phyloP scores from a whole-genome alignment of 1,140 invertebrate species.

The Pseudomyrmex cubaensis region DNA sequence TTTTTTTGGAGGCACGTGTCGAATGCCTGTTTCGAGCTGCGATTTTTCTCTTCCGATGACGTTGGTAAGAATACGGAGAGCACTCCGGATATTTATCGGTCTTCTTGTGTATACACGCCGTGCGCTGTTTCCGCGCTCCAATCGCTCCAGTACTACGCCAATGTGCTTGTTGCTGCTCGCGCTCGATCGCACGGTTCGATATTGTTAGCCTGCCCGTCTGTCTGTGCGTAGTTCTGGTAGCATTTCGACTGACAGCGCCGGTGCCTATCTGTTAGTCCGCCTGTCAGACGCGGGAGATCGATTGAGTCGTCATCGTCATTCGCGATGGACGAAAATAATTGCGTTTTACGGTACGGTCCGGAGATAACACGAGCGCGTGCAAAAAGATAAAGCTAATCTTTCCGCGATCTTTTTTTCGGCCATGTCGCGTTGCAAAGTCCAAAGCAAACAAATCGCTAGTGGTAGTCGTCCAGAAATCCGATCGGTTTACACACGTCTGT shows the following conservation, averaged over 20 bases:
- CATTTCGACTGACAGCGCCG: conserved; percentile 44
- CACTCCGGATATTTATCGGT: conserved; percentile 27
- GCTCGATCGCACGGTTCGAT: not conserved
- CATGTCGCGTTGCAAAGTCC: not conserved
- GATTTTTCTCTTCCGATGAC: not conserved
- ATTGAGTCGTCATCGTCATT: conserved; percentile 32
- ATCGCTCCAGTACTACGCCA: not conserved
- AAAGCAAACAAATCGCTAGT: not conserved
- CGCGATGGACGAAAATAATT: conserved; percentile 50
- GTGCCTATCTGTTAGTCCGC: conserved; percentile 44
- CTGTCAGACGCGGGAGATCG: conserved; percentile 47
- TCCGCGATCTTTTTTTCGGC: conserved; percentile 27
- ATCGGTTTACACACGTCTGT: not conserved
- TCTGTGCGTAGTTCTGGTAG: conserved; percentile 43
- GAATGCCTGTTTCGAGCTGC: not conserved
- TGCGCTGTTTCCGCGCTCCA: not conserved
- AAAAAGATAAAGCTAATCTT: conserved; percentile 37
- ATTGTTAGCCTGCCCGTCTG: conserved; percentile 22
- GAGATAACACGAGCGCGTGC: conserved; percentile 20
- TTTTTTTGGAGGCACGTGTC: not conserved
- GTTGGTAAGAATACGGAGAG: not conserved
- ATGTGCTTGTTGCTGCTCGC: not conserved
- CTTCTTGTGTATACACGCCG: not conserved
- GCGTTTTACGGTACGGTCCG: not conserved
- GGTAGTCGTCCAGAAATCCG: conserved; percentile 5